A percentile compares a stretch with the other conserved stretches of the same genome.
These are phyloP conservation scores for Holotrichia oblita DNA, from an alignment of 1,140 invertebrate species.

Conservation along the genomic window DNA sequence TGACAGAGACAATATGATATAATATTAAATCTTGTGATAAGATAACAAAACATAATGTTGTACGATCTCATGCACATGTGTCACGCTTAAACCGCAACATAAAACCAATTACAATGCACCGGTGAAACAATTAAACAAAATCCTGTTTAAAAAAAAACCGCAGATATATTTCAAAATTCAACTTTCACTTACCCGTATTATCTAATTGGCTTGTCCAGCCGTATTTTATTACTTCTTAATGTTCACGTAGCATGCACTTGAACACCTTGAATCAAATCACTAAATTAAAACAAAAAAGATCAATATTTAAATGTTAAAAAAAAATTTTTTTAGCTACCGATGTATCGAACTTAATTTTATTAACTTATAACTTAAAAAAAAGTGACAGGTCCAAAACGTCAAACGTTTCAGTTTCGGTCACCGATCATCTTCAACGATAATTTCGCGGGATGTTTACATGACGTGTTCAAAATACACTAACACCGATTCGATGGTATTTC, in stretches of 20 bases:
- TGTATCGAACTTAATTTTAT: no score
- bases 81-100: not conserved
- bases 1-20: not conserved
- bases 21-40: not conserved
- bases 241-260: slow-evolving; percentile 1
- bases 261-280: no score
- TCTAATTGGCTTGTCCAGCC: not conserved
- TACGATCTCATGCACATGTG: not conserved
- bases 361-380: no score
- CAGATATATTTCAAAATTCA: not conserved
- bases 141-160: not conserved
- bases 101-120: not conserved
- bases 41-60: not conserved
- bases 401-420: not conserved
- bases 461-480: not conserved
- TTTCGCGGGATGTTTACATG: not conserved
- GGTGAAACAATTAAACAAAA: not conserved
- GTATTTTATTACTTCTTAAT: not conserved
- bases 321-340: no score
- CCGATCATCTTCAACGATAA: not conserved
- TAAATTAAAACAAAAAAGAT: no score
- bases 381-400: not conserved
- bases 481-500: not conserved
- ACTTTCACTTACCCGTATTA: slow-evolving; percentile 20
- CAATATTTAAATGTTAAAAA: no score